Base-by-base conservation (phyloP, 1,140 invertebrate genomes). In the Ooceraea biroi region DNA sequence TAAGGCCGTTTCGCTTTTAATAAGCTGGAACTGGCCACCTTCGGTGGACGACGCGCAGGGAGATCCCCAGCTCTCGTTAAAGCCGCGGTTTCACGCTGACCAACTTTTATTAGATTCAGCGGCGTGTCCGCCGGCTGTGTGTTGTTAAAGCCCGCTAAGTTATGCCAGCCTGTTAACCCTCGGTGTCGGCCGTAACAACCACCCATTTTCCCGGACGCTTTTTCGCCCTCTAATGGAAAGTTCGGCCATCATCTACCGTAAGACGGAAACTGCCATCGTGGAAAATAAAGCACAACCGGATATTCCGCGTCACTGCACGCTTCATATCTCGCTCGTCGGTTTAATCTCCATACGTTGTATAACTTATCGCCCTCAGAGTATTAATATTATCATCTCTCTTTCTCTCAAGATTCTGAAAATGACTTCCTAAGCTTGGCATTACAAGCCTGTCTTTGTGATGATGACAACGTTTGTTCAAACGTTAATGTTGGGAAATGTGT, bases 61-160 rank as follows among this genome's bases (percentile, higher is more conserved):
- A 73, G 84, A 88, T 71, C 71, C 30, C 68, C 25, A 52, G n/a
- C 44, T 80, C 85, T 85, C 83, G 87, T 88, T 90, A 87, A 89
- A 88, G 69, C 55, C 85, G 89, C 85, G 90, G 86, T 91, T 91
- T 90, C 89, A 91, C 88, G 91, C 87, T 92, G 91, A 91, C 91
- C 90, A 92, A 92, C 91, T 92, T 92, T 92, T 92, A 92, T 92
- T 92, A 90, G 87, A 91, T 88, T 82, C 82, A 76, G 68, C 83
- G 69, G 77, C 83, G 82, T 86, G 85, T 71, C 84, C 82, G 82
- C 83, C 85, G 85, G 57, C 78, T 83, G 57, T 27, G 41, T 36
- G 85, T 91, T 91, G 84, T 83, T 85, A 89, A 92, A 90, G 87
- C 90, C 78, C 50, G 84, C 84, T 85, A 89, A 88, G 83, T 89